Conservation (phyloP, 2,113 vertebrate species). For the Vireo altiloquus region DNA sequence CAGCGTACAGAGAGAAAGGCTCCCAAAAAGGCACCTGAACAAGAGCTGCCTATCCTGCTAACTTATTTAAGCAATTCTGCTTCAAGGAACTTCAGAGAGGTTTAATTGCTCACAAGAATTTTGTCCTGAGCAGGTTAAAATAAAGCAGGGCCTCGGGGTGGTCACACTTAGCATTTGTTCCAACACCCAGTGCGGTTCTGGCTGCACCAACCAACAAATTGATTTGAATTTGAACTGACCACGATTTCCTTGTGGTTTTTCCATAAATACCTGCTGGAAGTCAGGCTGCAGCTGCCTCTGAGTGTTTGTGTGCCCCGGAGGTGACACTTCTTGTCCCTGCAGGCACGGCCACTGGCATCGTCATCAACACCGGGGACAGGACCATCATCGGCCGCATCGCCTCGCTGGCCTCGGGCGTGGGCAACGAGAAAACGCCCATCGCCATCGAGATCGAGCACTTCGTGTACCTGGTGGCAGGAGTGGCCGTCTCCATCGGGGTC, state of each 20-base stretch:
- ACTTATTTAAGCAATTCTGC: not conserved
- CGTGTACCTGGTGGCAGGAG: slow-evolving; percentile 76
- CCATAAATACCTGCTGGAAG: not conserved
- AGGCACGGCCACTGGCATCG: slow-evolving; percentile 77
- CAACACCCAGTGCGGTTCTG: rapidly evolving
- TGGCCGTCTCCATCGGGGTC: slow-evolving; percentile 73
- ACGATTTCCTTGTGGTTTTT: rapidly evolving
- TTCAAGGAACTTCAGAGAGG: not conserved
- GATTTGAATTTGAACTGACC: not conserved
- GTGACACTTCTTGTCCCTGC: not conserved
- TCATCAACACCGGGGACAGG: slow-evolving; percentile 78
- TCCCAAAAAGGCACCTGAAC: not conserved
- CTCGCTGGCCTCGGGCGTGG: slow-evolving; percentile 73
- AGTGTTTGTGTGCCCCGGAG: not conserved
- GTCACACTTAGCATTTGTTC: not conserved
- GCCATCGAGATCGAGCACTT: slow-evolving; percentile 81
- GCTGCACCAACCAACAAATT: too few species aligned
- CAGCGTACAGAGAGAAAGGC: rapidly evolving
- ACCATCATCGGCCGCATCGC: slow-evolving; percentile 81
- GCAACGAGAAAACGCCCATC: slow-evolving; percentile 79
- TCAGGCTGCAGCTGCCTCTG: not conserved
- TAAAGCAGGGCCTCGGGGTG: not conserved
- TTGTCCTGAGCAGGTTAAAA: not conserved
- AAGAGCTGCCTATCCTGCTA: not conserved
- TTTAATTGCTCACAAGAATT: not conserved